Evolutionary conservation across 2,888 invertebrate genomes (phyloP).

Genomic region (Parnassius apollo): DNA sequence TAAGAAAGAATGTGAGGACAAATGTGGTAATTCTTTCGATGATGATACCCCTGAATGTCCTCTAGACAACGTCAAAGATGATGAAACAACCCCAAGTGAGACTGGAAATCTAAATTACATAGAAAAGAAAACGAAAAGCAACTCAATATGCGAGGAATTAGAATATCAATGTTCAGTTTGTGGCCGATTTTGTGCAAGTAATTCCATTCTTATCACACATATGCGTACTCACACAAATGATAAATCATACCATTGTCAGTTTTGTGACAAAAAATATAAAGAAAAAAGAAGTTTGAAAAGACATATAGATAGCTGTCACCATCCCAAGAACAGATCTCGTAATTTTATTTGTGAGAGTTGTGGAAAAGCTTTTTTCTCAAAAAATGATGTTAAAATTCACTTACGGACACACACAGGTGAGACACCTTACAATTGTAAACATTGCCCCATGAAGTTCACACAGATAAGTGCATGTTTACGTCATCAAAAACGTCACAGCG

Average conservation of each 20-base stretch:
- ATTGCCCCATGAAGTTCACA: conserved; percentile 55
- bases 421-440: conserved; percentile 59
- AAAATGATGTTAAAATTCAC: conserved; percentile 56
- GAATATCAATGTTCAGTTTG: conserved; percentile 49
- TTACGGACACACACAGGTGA: conserved; percentile 67
- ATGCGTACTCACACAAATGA: conserved; percentile 59
- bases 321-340: conserved; percentile 41
- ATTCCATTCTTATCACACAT: conserved; percentile 50
- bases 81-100: neutral
- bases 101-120: conserved; percentile 11
- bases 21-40: conserved; percentile 22
- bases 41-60: conserved; percentile 30
- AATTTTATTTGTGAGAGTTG: conserved; percentile 65
- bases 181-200: conserved; percentile 45
- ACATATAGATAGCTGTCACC: conserved; percentile 55
- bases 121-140: conserved; percentile 37
- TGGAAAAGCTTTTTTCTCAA: conserved; percentile 62
- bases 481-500: conserved; percentile 56
- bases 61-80: conserved; percentile 23
- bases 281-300: conserved; percentile 53
- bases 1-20: conserved; percentile 43
- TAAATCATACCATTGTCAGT: conserved; percentile 50
- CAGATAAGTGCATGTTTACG: conserved; percentile 55
- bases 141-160: conserved; percentile 12
- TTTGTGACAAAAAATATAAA: conserved; percentile 60